Base-by-base conservation (phyloP, 2,888 invertebrate genomes). In the Brachypalpus laphriformis region DNA sequence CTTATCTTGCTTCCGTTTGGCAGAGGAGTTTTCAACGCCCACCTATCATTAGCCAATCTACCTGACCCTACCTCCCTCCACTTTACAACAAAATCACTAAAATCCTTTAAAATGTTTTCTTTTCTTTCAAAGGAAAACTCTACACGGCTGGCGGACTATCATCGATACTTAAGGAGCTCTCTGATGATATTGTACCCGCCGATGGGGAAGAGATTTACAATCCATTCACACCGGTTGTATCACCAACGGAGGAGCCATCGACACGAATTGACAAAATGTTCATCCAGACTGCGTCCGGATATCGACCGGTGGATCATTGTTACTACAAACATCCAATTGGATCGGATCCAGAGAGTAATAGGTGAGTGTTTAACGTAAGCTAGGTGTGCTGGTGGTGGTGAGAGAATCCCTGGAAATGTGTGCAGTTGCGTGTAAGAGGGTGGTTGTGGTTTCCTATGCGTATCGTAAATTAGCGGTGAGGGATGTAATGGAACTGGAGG, bases 151-250 rank as follows among this genome's bases (percentile, higher is more conserved):
- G 91, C 78, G 91, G 91, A 28, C 88, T 92, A 81, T 90, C 92
- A 70, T 91, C 91, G 61, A 90, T 92, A 87, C 87, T 92, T 63
- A 91, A 91, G 87, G 92, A 92, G 87, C 89, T 92, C 88, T 90
- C 92, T 65, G 92, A 92, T 87, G 92, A 92, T 88, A 91, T 92
- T 83, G 89, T 92, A 61, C 92, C 92, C 71, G 90, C 89, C 59
- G 90, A 90, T 77, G 92, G 91, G 71, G 92, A 92, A 87, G 92
- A 92, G 89, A 92, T 92, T 88, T 92, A 92, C 89, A 92, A 92
- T 90, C 92, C 92, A 88, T 92, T 92, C 89, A 92, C 92, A 88
- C 92, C 92, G 82, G 92, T 92, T 86, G 91, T 92, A 87, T 92
- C 92, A 68, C 92, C 92, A 87, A 91, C 92, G 45, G 90, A 89